Base-by-base conservation (phyloP, 2,113 vertebrate species). In the Pachycephala philippinensis region DNA sequence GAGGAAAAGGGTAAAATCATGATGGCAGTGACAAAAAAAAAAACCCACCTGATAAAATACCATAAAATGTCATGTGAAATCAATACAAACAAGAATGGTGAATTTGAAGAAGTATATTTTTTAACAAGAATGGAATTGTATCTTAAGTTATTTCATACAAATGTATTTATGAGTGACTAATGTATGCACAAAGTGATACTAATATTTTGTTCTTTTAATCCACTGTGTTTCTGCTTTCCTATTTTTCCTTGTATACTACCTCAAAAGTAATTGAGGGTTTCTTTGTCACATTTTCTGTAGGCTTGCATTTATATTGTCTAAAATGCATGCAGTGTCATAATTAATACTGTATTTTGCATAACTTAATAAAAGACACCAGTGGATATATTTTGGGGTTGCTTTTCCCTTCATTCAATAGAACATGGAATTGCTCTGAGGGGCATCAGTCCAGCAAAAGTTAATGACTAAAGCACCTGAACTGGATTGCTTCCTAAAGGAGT, bases 331-430 rank as follows among this genome's bases (percentile, higher is more conserved):
- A 71, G 75, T 96, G 95, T 97, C 97, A 95, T 82, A 89, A 90
- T 96, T 89, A 95, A 97, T 97, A 95, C 96, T 98, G 98, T 98
- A 97, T 96, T 98, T 98, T 94, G 93, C 97, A 95, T 95, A 97
- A 98, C 70, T 90, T 94, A 98, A 98, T 98, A 98, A 98, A 98
- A 98, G 97, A 97, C 94, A 90, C 86, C 76, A 81, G 96, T 98
- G 97, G 96, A 97, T 90, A 96, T 96, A 76, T 61, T 63, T 33
- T 30, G 28, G 35, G n/a, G 15, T 33, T 23, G 13, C 6, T 70
- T 78, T 47, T 82, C 72, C n/a, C 47, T 88, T 65, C 22, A 44
- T 79, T 89, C 61, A 84, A 40, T 3, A 74, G 42, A 90, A 66
- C 2, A 11, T 42, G n/a, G n/a, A 54, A 65, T 70, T 91, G 22